phyloP scores from a whole-genome alignment of 2,888 invertebrate genomes.

The Drosophila lacicola region DNA sequence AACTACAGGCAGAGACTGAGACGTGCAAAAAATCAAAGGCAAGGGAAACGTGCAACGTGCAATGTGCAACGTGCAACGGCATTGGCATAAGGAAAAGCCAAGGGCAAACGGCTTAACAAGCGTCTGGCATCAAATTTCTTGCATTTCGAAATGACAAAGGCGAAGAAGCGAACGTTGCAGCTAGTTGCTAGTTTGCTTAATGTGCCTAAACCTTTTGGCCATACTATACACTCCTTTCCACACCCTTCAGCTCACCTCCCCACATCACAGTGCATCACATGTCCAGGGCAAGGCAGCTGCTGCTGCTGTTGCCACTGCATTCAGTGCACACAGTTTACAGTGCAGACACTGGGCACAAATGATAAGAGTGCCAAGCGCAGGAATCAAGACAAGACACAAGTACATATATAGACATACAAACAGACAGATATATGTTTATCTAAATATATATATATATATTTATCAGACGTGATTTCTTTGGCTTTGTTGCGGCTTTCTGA shows the following conservation, averaged over 20 bases:
- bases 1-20: slow-evolving; percentile 1
- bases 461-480: slow-evolving; percentile 71
- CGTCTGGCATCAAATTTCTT: slow-evolving; percentile 78
- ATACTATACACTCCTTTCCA: slow-evolving; percentile 1
- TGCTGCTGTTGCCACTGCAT: slow-evolving; percentile 21
- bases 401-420: slow-evolving; percentile 26
- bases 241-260: not conserved
- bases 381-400: slow-evolving; percentile 57
- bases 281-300: slow-evolving; percentile 40
- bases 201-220: slow-evolving; percentile 53
- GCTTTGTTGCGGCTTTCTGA: slow-evolving; percentile 59
- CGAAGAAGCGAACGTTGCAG: slow-evolving; percentile 24
- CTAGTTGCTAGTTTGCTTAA: slow-evolving; percentile 54
- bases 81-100: slow-evolving; percentile 40
- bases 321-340: slow-evolving; percentile 42
- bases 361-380: slow-evolving; percentile 62
- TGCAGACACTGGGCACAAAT: slow-evolving; percentile 49
- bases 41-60: slow-evolving; percentile 22
- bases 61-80: slow-evolving; percentile 29
- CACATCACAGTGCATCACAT: slow-evolving; percentile 39
- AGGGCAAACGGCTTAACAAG: slow-evolving; percentile 67
- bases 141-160: slow-evolving; percentile 74
- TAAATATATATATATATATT: slow-evolving; percentile 40
- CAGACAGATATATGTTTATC: slow-evolving; percentile 10
- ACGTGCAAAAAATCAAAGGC: slow-evolving; percentile 20